Conservation (phyloP, 2,113 vertebrate genomes). For the Spilogale gracilis region DNA sequence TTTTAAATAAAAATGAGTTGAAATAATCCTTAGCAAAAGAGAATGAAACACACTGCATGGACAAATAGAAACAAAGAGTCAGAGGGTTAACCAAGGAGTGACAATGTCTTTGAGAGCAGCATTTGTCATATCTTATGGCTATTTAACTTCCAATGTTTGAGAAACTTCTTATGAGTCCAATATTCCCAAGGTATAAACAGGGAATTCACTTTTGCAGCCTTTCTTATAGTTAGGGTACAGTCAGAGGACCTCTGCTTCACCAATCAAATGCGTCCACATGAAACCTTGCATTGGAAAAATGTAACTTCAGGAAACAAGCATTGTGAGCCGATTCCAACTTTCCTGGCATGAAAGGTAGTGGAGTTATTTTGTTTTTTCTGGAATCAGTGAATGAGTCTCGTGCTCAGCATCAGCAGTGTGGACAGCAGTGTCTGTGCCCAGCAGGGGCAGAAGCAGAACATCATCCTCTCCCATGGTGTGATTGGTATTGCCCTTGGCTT, state of each 20-base stretch:
- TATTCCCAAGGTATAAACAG: neutral
- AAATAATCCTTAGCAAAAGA: conserved; percentile 34
- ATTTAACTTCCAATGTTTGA: neutral
- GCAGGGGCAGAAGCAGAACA: neutral
- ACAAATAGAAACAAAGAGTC: neutral
- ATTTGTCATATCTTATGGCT: neutral
- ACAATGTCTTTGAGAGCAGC: neutral
- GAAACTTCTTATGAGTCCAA: neutral
- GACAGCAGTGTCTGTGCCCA: neutral
- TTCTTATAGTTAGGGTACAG: neutral
- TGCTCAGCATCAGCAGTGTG: neutral
- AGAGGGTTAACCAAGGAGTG: neutral
- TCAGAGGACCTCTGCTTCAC: neutral
- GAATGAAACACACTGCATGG: neutral
- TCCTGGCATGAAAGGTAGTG: neutral
- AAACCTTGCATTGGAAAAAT: neutral
- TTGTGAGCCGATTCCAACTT: neutral
- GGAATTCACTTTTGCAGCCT: neutral
- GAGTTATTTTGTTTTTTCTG: neutral
- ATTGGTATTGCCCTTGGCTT: neutral
- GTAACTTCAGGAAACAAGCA: neutral
- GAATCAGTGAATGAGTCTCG: neutral
- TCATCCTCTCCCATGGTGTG: neutral
- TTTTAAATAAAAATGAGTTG: neutral
- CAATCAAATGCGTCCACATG: neutral